Evolutionary conservation across 2,888 invertebrate species (phyloP).

Genomic region (Tenthredo distinguenda): DNA sequence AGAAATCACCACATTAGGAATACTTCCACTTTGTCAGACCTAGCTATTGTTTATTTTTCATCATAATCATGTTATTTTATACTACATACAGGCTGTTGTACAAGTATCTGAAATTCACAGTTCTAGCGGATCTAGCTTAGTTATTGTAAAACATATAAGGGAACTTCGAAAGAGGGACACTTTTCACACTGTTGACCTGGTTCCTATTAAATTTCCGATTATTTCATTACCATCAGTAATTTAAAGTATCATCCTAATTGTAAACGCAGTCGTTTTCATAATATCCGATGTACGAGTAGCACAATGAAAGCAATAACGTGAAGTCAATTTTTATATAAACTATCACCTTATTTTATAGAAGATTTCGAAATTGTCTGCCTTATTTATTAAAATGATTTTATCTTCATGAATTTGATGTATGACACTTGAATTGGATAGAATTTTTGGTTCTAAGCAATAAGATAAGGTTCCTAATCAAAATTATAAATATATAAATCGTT

Average conservation of each 20-base stretch:
- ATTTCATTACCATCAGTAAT: neutral
- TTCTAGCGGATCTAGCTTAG: neutral
- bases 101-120: neutral
- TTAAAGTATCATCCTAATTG: neutral
- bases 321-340: slow-evolving; percentile 6
- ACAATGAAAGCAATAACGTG: neutral
- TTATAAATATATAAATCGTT: slow-evolving; percentile 6
- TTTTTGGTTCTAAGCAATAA: slow-evolving; percentile 15
- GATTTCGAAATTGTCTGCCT: neutral
- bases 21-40: neutral
- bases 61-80: neutral
- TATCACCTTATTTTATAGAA: neutral
- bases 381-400: neutral
- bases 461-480: slow-evolving; percentile 36
- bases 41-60: neutral
- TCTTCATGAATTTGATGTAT: neutral
- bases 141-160: neutral
- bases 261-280: neutral
- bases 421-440: slow-evolving; percentile 22
- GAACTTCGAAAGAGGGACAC: neutral
- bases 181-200: neutral
- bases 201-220: neutral
- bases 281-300: neutral
- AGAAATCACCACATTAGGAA: slow-evolving; percentile 2
- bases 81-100: neutral